Evolutionary conservation across 2,888 invertebrate species (phyloP), one percentile per base, ranked within the genome.

Genomic region (Podabrus alpinus): DNA sequence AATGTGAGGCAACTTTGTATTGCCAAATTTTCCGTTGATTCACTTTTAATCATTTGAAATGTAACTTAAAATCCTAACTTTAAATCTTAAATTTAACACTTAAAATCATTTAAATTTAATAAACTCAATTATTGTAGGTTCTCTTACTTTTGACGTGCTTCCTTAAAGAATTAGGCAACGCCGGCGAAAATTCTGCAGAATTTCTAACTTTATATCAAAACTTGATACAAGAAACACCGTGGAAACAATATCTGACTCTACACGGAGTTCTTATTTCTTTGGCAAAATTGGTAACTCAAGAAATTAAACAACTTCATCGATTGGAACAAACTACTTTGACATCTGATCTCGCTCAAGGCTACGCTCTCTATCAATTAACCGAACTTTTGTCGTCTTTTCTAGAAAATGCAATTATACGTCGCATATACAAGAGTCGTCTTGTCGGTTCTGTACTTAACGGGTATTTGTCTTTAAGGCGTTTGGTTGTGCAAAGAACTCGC

Each of bases 401-500:
- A 68, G 97, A 97, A 79, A 95, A 96, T 82, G 91, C 93, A 3
- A 93, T 93, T 62, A 96, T 98, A 59, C 92, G 97, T 64, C 94
- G 96, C 81, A 94, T 95, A 68, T 97, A 96, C 88, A 98, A 98
- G 88, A 93, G 94, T 0, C 91, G 94, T 62, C 89, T 98, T 77
- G 94, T 98, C 9, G 97, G 94, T 29, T 95, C 95, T 69, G 96
- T 97, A 66, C 90, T 99, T 1, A 97, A 98, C 86, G 98, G 98
- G 0, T 99, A 98, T 88, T 90, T 99, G 77, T 95, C 97, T 0
- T 89, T 99, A 81, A 90, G 96, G 7, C 92, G 97, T 77, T 90
- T 99, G 17, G 95, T 98, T 0, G 96, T 98, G 59, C 98, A 98
- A 87, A 91, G 98, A 75, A 98, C 98, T 0, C 92, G 98, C 70